Evolutionary conservation across 2,888 invertebrate species (phyloP), one percentile per base, ranked within the genome.

Genomic region (Miltochrista miniata): DNA sequence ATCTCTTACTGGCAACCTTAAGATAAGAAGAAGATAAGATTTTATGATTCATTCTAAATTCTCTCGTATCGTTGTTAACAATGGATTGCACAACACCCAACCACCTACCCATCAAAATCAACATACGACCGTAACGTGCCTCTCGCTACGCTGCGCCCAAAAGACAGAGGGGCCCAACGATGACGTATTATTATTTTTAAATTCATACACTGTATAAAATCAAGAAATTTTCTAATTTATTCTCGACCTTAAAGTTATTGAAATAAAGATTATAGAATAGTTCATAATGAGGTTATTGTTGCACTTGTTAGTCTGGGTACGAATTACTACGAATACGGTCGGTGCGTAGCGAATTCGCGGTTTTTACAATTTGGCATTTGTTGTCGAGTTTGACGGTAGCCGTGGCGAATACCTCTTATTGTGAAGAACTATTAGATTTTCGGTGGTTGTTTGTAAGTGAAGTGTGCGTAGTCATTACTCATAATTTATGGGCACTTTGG

Each of bases 181-280:
- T 87, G 85, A 87, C 81, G 84, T 83, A 83, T 87, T 87, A 87
- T 88, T 87, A 88, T 85, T 87, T 87, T 84, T 80, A 87, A 89
- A 87, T 85, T 87, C 85, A 86, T 86, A 85, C 73, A 81, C 75
- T 69, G 66, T 72, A 49, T 45, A 59, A 70, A 61, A 54, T 52
- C 48, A 52, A 35, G 43, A 34, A 11, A 45, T 15, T 15, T 37
- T 47, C 15, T 48, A 59, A 52, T 57, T 47, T 34, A 51, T 47
- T 53, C 37, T 45, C 68, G 66, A 64, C 75, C 70, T 64, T 79
- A 71, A 39, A 0, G 0, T n/a, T 8, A 14, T 45, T 1, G 1
- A 8, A 34, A 48, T 53, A 53, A 37, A 45, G 52, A 8, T 14
- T 41, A 45, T 36, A 40, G 7, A 50, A 40, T 35, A 31, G 4